Percentiles rank a stretch among this genome's conserved stretches.
These are phyloP conservation scores for Pimephales promelas DNA, from an alignment of 2,113 vertebrate species.

Conservation along the genomic window DNA sequence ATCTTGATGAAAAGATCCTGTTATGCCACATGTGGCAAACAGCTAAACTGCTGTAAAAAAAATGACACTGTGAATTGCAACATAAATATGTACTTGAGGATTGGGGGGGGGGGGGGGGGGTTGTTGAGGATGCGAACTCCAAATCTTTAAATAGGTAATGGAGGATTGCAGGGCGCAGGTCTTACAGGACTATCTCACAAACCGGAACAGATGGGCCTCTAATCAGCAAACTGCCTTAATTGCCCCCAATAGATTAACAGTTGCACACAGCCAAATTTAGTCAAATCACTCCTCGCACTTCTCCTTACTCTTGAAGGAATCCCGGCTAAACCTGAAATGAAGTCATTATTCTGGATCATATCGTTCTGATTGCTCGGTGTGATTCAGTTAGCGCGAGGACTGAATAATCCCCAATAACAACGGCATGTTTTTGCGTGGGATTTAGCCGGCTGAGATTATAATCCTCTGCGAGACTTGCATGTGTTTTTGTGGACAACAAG, in stretches of 20 bases:
- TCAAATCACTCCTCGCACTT: conserved; percentile 61
- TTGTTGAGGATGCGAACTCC: conserved; percentile 26
- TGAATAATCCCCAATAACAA: conserved; percentile 41
- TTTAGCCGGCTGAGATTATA: conserved; percentile 42
- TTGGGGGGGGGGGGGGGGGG: not conserved
- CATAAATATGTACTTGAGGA: not conserved
- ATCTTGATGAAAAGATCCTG: not conserved
- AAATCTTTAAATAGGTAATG: conserved; percentile 56
- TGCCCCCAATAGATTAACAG: conserved; percentile 66
- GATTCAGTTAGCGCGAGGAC: conserved; percentile 27
- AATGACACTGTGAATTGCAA: not conserved
- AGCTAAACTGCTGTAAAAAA: not conserved
- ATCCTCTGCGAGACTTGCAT: not conserved
- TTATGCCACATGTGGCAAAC: not conserved
- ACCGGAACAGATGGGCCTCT: conserved; percentile 64
- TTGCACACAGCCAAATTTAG: conserved; percentile 63
- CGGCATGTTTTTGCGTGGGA: conserved; percentile 42
- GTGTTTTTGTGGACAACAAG: conserved; percentile 22
- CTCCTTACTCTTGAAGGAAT: conserved; percentile 52
- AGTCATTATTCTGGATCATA: conserved; percentile 12
- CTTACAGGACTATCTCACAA: conserved; percentile 53
- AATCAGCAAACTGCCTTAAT: conserved; percentile 64
- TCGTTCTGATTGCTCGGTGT: not conserved
- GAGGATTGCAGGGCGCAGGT: conserved; percentile 57
- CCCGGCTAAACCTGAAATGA: not conserved